Percentiles rank a stretch among this genome's conserved stretches.
Conservation (phyloP, 1,140 invertebrate species). For the Dinoponera quadriceps region DNA sequence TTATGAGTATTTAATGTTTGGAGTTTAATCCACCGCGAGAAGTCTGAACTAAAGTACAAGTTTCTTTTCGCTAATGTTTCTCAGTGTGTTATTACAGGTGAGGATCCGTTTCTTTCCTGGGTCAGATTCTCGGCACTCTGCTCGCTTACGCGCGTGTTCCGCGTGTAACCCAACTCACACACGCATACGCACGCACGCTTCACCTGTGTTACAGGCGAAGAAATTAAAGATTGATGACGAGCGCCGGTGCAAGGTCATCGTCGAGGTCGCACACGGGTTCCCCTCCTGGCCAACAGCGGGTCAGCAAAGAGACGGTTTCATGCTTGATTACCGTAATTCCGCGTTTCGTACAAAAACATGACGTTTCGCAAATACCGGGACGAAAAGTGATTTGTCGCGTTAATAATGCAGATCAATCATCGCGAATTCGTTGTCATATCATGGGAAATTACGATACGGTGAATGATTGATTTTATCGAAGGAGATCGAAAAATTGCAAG, state of each 20-base stretch:
- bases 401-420: slow-evolving; percentile 25
- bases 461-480: neutral
- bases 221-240: slow-evolving; percentile 60
- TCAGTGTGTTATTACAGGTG: slow-evolving; percentile 25
- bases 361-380: neutral
- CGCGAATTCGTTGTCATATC: neutral
- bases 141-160: neutral
- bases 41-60: neutral
- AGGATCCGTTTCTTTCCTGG: slow-evolving; percentile 32
- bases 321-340: slow-evolving; percentile 45
- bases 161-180: neutral
- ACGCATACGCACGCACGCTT: neutral
- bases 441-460: neutral
- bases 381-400: slow-evolving; percentile 7
- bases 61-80: slow-evolving; percentile 31
- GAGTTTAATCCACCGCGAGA: neutral
- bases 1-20: neutral
- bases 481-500: neutral
- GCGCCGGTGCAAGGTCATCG: slow-evolving; percentile 36
- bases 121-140: slow-evolving; percentile 23
- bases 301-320: slow-evolving; percentile 22
- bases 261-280: slow-evolving; percentile 35
- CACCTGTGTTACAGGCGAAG: slow-evolving; percentile 32
- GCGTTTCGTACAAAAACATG: slow-evolving; percentile 11
- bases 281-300: neutral